Percentiles rank a stretch among this genome's conserved stretches.
Conservation (phyloP, 2,797 vertebrate genomes). For the Amblyraja radiata region DNA sequence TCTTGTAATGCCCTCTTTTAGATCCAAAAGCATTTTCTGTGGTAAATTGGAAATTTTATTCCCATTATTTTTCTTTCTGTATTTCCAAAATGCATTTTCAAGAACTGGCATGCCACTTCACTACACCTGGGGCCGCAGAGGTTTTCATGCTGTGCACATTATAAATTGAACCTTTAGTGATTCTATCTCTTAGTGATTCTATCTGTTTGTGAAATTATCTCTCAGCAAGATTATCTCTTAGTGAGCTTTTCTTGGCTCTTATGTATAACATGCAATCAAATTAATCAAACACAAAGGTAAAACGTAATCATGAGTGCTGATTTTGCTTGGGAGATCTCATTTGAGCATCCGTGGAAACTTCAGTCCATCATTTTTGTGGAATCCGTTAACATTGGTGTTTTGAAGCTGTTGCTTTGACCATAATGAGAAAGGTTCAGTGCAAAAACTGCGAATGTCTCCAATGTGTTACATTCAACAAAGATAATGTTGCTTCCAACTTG, state of each 20-base stretch:
- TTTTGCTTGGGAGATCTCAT: neutral
- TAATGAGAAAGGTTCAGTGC: neutral
- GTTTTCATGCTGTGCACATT: neutral
- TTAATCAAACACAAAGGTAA: neutral
- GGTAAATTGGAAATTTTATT: neutral
- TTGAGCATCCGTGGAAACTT: neutral
- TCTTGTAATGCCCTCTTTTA: neutral
- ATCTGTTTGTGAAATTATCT: neutral
- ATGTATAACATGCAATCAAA: neutral
- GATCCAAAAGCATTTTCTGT: neutral
- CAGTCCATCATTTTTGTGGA: neutral
- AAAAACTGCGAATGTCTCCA: neutral
- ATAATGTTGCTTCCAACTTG: constrained; percentile 9
- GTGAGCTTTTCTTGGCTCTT: neutral
- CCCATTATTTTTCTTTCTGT: neutral
- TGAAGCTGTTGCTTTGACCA: neutral
- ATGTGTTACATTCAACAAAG: constrained; percentile 34
- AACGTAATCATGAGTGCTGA: neutral
- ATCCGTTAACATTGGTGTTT: neutral
- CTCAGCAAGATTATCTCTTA: neutral
- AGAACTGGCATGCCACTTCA: neutral
- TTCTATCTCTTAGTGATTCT: neutral
- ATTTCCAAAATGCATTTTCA: neutral
- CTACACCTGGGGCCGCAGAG: neutral
- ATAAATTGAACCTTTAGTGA: neutral